Conservation (phyloP, 2,113 vertebrate species). For the Nannobrachium achirus region DNA sequence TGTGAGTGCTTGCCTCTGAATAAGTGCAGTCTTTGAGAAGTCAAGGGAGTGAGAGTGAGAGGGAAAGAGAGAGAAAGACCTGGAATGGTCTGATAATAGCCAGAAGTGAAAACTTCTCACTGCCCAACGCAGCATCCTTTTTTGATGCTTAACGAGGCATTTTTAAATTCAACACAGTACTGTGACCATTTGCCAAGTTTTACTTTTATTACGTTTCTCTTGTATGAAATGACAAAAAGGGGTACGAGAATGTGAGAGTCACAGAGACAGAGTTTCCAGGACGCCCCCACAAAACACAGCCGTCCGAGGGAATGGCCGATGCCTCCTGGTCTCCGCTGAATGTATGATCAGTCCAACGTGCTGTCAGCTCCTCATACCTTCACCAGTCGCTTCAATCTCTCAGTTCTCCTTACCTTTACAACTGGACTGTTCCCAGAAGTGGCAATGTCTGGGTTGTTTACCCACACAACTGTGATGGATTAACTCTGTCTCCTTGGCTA, state of each 20-base stretch:
- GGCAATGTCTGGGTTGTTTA: neutral
- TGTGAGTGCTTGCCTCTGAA: slow-evolving; percentile 36
- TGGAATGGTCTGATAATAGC: slow-evolving; percentile 22
- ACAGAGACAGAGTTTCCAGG: slow-evolving; percentile 26
- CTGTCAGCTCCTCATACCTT: slow-evolving; percentile 56
- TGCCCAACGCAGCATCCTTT: slow-evolving; percentile 6
- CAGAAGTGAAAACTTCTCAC: slow-evolving; percentile 26
- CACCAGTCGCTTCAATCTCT: slow-evolving; percentile 43
- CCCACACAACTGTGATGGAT: neutral
- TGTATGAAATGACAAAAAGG: slow-evolving; percentile 17
- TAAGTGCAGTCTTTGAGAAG: slow-evolving; percentile 11
- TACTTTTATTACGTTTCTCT: slow-evolving; percentile 24
- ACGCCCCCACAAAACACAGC: slow-evolving; percentile 35
- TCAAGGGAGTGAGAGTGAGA: slow-evolving; percentile 14
- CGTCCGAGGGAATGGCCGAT: slow-evolving; percentile 43
- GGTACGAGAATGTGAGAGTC: slow-evolving; percentile 20
- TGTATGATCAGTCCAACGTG: slow-evolving; percentile 60
- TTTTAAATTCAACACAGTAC: slow-evolving; percentile 49
- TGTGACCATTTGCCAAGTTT: slow-evolving; percentile 58
- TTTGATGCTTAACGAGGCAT: slow-evolving; percentile 16
- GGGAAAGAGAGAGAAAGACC: neutral
- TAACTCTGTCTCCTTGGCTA: neutral
- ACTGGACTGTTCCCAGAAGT: slow-evolving; percentile 4
- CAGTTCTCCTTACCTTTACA: slow-evolving; percentile 34
- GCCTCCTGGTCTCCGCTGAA: slow-evolving; percentile 60